These are phyloP conservation scores for Aleadryas rufinucha DNA, from an alignment of 2,113 vertebrate species.

Conservation along the genomic window DNA sequence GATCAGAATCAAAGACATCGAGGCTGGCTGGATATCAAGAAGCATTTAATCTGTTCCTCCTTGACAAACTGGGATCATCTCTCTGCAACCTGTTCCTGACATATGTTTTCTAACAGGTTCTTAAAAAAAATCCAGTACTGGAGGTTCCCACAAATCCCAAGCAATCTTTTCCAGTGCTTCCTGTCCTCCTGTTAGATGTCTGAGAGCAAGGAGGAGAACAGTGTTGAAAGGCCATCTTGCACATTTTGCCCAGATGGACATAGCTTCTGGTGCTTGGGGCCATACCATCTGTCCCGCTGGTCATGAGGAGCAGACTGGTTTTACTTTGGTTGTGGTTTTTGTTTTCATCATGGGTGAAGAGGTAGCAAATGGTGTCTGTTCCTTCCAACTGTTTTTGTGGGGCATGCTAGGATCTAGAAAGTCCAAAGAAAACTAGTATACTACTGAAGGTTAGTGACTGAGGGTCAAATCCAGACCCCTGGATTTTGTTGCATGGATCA, in stretches of 20 bases:
- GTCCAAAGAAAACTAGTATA: neutral
- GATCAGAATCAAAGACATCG: neutral
- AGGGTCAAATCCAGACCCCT: neutral
- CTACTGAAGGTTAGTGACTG: neutral
- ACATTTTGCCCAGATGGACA: neutral
- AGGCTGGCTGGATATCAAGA: constrained; percentile 6
- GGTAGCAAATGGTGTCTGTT: neutral
- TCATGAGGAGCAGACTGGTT: neutral
- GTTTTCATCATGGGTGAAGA: neutral
- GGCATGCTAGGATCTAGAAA: neutral
- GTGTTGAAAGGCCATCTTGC: neutral
- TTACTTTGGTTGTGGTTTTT: neutral
- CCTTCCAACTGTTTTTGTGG: neutral
- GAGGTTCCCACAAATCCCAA: neutral
- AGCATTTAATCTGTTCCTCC: neutral
- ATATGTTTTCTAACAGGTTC: constrained; percentile 1
- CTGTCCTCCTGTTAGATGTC: neutral
- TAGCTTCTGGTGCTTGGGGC: neutral
- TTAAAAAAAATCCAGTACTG: neutral
- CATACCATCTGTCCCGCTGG: neutral
- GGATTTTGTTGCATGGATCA: neutral
- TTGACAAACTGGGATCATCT: constrained; percentile 14
- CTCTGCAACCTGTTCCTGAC: neutral
- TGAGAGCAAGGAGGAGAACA: neutral
- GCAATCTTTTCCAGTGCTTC: neutral